Conservation (phyloP, 2,113 vertebrate genomes). For the Lagopus leucura region DNA sequence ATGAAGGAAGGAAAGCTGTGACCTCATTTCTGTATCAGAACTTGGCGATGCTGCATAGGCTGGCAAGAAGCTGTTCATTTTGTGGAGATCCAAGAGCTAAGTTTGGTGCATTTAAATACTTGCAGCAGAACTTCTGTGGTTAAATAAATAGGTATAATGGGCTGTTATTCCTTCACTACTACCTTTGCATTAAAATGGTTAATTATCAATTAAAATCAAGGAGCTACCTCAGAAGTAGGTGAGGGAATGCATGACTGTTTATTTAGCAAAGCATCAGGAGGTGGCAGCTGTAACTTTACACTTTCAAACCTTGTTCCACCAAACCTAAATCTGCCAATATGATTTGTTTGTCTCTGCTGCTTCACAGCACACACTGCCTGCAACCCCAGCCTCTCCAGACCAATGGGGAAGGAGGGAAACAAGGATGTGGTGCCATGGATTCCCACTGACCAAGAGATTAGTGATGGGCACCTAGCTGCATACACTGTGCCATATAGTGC, state of each 20-base stretch:
- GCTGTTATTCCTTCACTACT: neutral
- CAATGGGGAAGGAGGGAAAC: neutral
- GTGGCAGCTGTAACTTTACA: fast-evolving
- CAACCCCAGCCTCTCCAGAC: neutral
- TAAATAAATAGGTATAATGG: neutral
- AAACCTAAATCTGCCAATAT: neutral
- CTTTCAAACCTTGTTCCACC: neutral
- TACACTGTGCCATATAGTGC: fast-evolving
- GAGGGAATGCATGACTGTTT: neutral
- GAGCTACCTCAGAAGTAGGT: neutral
- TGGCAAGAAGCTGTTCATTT: neutral
- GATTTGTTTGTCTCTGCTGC: neutral
- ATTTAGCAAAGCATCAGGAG: fast-evolving
- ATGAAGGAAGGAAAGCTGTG: neutral
- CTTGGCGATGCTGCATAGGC: neutral
- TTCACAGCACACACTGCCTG: neutral
- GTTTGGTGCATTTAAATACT: neutral
- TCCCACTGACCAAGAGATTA: neutral
- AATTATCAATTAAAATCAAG: neutral
- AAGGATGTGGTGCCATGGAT: fast-evolving
- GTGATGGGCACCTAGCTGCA: fast-evolving
- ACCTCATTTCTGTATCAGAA: neutral
- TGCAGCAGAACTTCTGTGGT: neutral
- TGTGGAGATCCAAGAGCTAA: neutral
- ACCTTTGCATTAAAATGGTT: neutral